Evolutionary conservation across 2,888 invertebrate species (phyloP).

Genomic region (Campoplex capitator): DNA sequence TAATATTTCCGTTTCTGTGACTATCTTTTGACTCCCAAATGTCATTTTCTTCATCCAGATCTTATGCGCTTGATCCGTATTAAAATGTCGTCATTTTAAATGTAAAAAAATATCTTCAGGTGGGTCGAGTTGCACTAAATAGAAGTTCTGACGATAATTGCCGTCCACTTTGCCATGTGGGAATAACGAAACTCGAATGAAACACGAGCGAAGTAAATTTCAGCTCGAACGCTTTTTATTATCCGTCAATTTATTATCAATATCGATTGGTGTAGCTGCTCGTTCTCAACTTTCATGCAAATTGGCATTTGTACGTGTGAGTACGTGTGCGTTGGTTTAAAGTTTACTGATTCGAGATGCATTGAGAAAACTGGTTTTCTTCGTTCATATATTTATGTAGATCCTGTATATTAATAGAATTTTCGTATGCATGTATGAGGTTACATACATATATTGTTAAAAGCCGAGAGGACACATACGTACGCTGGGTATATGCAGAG

Average conservation of each 20-base stretch:
- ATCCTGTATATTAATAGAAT: constrained; percentile 32
- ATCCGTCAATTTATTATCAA: constrained; percentile 4
- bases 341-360: constrained; percentile 40
- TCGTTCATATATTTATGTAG: constrained; percentile 35
- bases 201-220: neutral
- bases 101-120: neutral
- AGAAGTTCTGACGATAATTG: neutral
- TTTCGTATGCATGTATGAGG: neutral
- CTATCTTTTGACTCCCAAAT: no score
- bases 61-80: no score
- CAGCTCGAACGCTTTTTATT: neutral
- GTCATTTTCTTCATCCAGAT: no score
- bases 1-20: neutral
- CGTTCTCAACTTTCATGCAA: constrained; percentile 38
- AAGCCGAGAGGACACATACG: constrained; percentile 8
- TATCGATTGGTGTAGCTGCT: neutral
- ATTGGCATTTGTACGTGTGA: neutral
- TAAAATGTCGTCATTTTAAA: neutral
- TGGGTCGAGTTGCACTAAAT: no score
- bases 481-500: constrained; percentile 29
- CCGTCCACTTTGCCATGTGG: neutral
- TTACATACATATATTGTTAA: constrained; percentile 19
- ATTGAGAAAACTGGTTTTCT: constrained; percentile 39
- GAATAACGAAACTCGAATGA: neutral
- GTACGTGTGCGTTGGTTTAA: constrained; percentile 2